Evolutionary conservation across 2,113 vertebrate species (phyloP).

Genomic region (Arvicanthis niloticus): DNA sequence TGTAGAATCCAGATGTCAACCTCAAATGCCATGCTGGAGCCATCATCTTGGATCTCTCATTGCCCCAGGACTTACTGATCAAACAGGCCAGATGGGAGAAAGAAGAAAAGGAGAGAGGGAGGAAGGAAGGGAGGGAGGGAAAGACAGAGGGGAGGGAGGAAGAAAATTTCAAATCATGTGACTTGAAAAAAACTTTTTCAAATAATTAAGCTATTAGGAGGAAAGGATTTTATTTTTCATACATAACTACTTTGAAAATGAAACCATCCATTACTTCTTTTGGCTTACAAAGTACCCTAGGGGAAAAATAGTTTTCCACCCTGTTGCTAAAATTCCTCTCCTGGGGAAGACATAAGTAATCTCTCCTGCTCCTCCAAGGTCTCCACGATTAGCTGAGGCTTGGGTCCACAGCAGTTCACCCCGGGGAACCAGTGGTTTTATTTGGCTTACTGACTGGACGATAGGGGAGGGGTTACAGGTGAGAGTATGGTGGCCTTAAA

Average conservation of each 20-base stretch:
- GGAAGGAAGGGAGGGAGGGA: no score
- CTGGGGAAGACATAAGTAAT: not conserved
- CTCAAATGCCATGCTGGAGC: not conserved
- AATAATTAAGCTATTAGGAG: not conserved
- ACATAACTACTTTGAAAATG: not conserved
- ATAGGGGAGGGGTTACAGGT: no score
- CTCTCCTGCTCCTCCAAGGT: not conserved
- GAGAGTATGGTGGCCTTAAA: not conserved
- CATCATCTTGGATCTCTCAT: not conserved
- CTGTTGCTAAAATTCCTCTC: not conserved
- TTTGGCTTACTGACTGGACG: not conserved
- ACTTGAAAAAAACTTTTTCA: not conserved
- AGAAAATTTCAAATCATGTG: not conserved
- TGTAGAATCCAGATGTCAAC: not conserved
- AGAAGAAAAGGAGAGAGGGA: not conserved
- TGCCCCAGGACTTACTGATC: not conserved
- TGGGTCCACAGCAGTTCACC: not conserved
- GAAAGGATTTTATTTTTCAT: not conserved
- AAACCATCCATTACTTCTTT: not conserved
- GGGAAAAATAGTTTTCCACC: not conserved
- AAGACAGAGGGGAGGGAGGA: fast-evolving
- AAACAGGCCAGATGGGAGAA: no score
- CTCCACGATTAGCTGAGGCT: not conserved
- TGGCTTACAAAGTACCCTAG: not conserved
- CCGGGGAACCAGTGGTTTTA: not conserved